Evolutionary conservation across 64 coral and sea anemone species (phyloP).

Genomic region (Montipora efflorescens): DNA sequence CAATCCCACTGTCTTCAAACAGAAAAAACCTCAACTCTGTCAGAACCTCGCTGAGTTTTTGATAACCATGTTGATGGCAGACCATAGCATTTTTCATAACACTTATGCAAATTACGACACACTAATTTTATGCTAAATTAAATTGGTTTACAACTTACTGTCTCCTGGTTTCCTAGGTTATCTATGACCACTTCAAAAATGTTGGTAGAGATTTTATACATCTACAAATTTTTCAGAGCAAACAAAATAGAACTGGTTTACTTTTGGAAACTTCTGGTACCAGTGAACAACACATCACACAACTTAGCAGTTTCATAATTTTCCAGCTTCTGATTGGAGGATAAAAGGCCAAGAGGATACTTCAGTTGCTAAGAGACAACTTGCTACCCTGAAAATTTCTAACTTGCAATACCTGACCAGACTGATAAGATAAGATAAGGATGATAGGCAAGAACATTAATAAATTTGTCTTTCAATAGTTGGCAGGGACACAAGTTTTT

Average conservation of each 20-base stretch:
- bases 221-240: background rate
- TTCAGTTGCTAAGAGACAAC: conserved; percentile 29
- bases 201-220: background rate
- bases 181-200: background rate
- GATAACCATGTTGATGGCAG: background rate
- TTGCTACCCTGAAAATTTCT: background rate
- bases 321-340: conserved; percentile 9
- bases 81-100: background rate
- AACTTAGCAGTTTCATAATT: background rate
- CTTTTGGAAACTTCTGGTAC: conserved; percentile 36
- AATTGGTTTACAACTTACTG: background rate
- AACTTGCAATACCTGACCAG: too few species aligned
- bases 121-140: background rate
- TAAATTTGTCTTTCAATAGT: background rate
- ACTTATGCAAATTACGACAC: conserved; percentile 17
- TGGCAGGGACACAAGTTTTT: too few species aligned
- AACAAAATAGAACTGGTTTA: conserved; percentile 6
- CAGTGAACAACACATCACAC: conserved; percentile 27
- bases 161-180: conserved; percentile 13
- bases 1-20: background rate
- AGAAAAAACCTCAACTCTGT: background rate
- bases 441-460: too few species aligned
- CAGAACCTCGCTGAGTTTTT: conserved; percentile 1
- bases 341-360: background rate
- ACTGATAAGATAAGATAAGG: background rate